Evolutionary conservation across 1,140 invertebrate genomes (phyloP).

Genomic region (Lordiphosa mommai): DNA sequence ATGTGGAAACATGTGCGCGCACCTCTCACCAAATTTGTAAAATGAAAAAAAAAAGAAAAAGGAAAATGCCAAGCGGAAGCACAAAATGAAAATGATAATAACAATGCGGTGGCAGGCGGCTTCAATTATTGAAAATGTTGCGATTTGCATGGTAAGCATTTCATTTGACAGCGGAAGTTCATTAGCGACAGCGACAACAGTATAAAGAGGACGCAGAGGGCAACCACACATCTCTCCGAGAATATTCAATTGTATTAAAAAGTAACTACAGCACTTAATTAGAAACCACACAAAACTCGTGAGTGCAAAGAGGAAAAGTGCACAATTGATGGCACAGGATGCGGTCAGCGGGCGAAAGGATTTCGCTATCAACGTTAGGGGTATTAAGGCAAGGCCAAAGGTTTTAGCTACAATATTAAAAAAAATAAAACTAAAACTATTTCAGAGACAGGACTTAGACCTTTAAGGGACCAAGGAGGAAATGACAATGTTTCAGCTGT

Average conservation of each 20-base stretch:
- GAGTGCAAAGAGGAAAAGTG: constrained; percentile 20
- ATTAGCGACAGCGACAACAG: constrained; percentile 43
- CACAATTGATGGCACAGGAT: constrained; percentile 34
- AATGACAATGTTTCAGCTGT: no score
- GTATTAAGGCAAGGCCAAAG: background rate
- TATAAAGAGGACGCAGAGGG: background rate
- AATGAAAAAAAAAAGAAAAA: constrained; percentile 9
- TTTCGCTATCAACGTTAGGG: background rate
- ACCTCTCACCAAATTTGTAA: constrained; percentile 21
- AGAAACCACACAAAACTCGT: constrained; percentile 37
- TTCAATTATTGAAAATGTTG: constrained; percentile 70
- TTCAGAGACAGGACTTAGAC: no score
- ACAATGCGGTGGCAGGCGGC: constrained; percentile 56
- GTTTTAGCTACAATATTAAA: background rate
- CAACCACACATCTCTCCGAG: background rate
- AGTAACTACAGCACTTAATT: constrained; percentile 61
- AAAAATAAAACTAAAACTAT: background rate
- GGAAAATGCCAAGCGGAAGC: constrained; percentile 48
- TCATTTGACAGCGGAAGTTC: constrained; percentile 72
- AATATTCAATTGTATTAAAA: constrained; percentile 27
- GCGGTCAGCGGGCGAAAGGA: constrained; percentile 13
- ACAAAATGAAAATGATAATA: constrained; percentile 74
- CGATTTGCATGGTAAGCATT: constrained; percentile 71
- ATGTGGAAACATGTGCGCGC: constrained; percentile 66
- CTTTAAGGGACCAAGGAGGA: no score